Conservation (phyloP, 2,797 vertebrate species). For the Eidolon dupreanum region DNA sequence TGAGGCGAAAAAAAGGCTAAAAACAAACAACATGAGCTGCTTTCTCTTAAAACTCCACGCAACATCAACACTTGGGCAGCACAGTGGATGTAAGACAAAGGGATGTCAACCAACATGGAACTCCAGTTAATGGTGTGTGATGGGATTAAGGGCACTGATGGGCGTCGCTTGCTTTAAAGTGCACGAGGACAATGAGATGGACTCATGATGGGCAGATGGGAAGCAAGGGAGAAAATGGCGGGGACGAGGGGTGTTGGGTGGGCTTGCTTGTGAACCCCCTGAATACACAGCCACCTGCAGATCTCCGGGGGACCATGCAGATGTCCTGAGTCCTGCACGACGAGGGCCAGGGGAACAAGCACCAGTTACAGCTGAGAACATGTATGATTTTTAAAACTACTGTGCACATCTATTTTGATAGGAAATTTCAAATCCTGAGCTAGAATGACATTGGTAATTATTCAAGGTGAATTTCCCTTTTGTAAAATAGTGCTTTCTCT, state of each 20-base stretch:
- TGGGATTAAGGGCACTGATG: neutral
- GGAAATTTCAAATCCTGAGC: neutral
- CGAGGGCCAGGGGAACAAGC: too few species aligned
- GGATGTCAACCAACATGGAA: neutral
- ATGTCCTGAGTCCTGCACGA: neutral
- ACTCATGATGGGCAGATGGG: neutral
- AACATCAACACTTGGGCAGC: neutral
- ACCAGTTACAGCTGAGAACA: neutral
- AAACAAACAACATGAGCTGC: neutral
- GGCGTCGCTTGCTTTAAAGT: neutral
- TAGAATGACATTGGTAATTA: neutral
- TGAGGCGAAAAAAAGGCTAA: neutral
- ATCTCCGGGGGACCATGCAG: too few species aligned
- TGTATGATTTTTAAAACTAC: neutral
- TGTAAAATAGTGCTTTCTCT: neutral
- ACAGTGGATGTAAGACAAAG: accelerated
- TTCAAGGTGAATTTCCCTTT: neutral
- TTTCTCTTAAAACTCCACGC: neutral
- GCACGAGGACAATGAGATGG: neutral
- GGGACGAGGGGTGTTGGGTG: neutral
- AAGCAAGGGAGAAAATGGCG: neutral
- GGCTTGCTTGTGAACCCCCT: neutral
- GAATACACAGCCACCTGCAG: neutral
- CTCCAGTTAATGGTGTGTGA: accelerated
- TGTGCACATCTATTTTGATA: neutral